Evolutionary conservation across 30 jellyfish, hydroid and myxozoan genomes (phyloP).

Genomic region (Clytia hemisphaerica): DNA sequence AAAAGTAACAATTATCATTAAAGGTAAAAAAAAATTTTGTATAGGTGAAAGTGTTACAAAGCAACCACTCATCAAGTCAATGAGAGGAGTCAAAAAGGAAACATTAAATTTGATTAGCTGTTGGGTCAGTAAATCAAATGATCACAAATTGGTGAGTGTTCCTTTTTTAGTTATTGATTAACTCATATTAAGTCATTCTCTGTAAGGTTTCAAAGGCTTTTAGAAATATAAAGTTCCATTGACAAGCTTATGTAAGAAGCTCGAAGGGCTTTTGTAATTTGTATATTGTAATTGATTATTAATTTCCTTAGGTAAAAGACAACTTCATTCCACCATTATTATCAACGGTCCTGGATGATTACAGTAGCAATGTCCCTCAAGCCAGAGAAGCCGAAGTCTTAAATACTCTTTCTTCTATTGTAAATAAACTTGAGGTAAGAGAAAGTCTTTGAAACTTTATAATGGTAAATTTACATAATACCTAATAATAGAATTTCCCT

Average conservation of each 20-base stretch:
- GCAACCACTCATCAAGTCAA: slow-evolving; percentile 75
- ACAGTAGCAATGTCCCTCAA: slow-evolving; percentile 83
- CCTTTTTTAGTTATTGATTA: background rate
- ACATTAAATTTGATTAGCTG: slow-evolving; percentile 72
- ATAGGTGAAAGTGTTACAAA: slow-evolving; percentile 89
- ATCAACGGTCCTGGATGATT: slow-evolving; percentile 89
- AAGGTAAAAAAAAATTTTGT: too few species aligned
- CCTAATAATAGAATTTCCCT: too few species aligned
- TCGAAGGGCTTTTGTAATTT: background rate
- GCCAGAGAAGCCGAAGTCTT: slow-evolving; percentile 98
- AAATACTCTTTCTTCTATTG: slow-evolving; percentile 83
- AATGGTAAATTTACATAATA: too few species aligned
- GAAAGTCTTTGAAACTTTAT: too few species aligned
- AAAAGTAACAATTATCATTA: too few species aligned
- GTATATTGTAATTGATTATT: background rate
- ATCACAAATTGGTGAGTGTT: slow-evolving; percentile 68
- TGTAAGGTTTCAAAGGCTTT: background rate
- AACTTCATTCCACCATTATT: slow-evolving; percentile 92
- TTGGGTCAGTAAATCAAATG: slow-evolving; percentile 92
- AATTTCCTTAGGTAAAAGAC: slow-evolving; percentile 62
- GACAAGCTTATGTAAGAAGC: background rate
- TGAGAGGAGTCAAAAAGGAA: slow-evolving; percentile 95
- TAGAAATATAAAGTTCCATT: background rate
- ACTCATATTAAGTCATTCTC: background rate
- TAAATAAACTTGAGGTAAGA: slow-evolving; percentile 81